A percentile compares a stretch with the other conserved stretches of the same genome.
These are phyloP conservation scores for Crotalus horridus DNA, from an alignment of 2,113 vertebrate genomes.

Conservation along the genomic window DNA sequence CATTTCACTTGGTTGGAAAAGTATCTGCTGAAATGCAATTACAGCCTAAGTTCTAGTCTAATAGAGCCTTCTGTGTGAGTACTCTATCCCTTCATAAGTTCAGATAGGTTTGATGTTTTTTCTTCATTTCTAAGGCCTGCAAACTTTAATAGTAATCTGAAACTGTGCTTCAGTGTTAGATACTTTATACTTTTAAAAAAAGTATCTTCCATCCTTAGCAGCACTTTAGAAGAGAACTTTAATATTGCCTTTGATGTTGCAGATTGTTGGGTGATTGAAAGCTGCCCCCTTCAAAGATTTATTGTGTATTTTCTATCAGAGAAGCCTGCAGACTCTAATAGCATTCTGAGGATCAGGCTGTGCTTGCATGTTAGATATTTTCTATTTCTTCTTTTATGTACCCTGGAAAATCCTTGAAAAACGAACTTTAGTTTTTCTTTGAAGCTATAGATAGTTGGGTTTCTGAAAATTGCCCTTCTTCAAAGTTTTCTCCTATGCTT, in stretches of 20 bases:
- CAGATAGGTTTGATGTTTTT: not conserved
- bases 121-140: not conserved
- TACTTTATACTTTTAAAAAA: not conserved
- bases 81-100: not conserved
- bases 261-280: not conserved
- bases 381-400: not conserved
- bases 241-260: not conserved
- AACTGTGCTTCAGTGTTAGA: not conserved
- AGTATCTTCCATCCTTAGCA: not conserved
- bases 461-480: not conserved
- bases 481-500: not conserved
- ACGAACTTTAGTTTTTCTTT: not conserved
- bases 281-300: not conserved
- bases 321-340: not conserved
- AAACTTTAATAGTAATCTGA: not conserved
- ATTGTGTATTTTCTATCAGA: not conserved
- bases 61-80: not conserved
- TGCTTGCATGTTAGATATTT: not conserved
- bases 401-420: not conserved
- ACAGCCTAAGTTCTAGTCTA: not conserved
- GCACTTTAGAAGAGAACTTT: not conserved
- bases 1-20: slow-evolving; percentile 14
- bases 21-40: slow-evolving; percentile 6
- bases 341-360: not conserved
- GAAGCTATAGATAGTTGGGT: not conserved